phyloP scores from a whole-genome alignment of 2,113 vertebrate species.

The Saguinus imperator region DNA sequence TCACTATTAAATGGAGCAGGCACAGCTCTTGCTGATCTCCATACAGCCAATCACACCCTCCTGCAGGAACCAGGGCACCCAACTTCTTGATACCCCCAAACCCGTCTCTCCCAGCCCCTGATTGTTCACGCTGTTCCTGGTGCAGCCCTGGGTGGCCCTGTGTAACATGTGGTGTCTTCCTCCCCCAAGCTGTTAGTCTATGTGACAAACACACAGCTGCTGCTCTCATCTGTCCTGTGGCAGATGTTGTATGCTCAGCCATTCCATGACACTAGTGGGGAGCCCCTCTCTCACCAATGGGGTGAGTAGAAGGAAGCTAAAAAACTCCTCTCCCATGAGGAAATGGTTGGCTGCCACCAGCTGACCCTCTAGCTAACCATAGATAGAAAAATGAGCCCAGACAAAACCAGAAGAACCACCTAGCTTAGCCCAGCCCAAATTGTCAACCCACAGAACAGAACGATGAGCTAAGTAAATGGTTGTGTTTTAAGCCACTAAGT shows the following conservation, averaged over 20 bases:
- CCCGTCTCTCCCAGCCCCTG: neutral
- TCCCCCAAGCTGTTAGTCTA: neutral
- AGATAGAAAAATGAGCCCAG: neutral
- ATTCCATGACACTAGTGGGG: neutral
- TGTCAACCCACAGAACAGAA: neutral
- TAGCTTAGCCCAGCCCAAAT: neutral
- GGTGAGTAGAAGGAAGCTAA: neutral
- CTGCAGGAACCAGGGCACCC: neutral
- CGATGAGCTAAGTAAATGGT: neutral
- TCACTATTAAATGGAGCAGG: neutral
- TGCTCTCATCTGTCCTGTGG: neutral
- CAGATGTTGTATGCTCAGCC: rapidly evolving
- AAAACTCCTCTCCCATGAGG: neutral
- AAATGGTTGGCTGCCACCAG: neutral
- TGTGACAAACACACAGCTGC: neutral
- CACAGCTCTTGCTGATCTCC: neutral
- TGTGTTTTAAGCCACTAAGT: neutral
- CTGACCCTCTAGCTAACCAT: neutral
- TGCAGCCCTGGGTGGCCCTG: no score
- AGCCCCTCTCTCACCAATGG: neutral
- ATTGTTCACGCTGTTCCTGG: neutral
- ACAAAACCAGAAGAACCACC: neutral
- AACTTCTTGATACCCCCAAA: neutral
- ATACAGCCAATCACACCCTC: neutral
- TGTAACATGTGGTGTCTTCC: neutral